Conservation (phyloP, 2,888 invertebrate genomes). For the Polymixis lichenea region DNA sequence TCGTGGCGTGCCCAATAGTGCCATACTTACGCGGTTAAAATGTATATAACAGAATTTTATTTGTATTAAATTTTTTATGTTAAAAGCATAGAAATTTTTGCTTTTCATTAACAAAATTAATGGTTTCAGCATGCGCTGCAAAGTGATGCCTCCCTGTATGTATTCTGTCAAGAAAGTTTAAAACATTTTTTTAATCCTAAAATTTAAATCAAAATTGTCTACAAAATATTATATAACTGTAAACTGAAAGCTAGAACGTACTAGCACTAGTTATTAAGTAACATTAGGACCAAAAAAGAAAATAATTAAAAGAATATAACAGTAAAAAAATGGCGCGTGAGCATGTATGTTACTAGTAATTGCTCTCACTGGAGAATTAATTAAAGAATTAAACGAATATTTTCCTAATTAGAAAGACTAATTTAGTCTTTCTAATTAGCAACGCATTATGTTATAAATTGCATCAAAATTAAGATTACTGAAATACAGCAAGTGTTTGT, state of each 20-base stretch:
- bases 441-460: slow-evolving; percentile 5
- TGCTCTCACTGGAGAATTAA: slow-evolving; percentile 33
- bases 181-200: background rate
- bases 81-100: no score
- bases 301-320: slow-evolving; percentile 34
- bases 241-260: slow-evolving; percentile 9
- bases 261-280: background rate
- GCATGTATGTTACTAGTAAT: slow-evolving; percentile 44
- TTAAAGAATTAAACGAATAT: slow-evolving; percentile 26
- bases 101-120: no score
- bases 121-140: no score
- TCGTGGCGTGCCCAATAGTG: no score
- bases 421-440: no score
- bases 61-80: no score
- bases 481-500: background rate
- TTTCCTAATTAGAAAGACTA: slow-evolving; percentile 42
- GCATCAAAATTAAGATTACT: background rate
- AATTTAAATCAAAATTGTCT: background rate
- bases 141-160: no score
- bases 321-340: slow-evolving; percentile 23
- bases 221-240: background rate
- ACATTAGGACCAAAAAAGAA: background rate
- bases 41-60: no score
- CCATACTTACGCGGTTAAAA: no score
- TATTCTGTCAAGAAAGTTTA: background rate